Base-by-base conservation (phyloP, 2,888 invertebrate species). In the Lysandra coridon region DNA sequence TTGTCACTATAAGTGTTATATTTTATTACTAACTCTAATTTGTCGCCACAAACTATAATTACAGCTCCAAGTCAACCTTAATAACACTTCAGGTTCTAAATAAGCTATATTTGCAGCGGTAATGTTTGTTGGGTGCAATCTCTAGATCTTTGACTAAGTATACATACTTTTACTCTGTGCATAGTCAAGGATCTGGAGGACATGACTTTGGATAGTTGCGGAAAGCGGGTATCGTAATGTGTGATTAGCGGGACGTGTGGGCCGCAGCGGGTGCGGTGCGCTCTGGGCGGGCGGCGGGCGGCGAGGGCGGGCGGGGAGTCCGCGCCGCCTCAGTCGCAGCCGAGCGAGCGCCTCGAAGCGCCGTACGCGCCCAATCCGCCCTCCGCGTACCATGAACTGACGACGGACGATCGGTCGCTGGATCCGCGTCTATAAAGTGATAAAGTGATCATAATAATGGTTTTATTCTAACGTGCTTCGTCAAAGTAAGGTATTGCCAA, bases 291-390 rank as follows among this genome's bases (percentile, higher is more conserved):
- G 79, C 75, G 69, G 78, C 37, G 79, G 10, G 80, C 49, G 53
- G 73, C 62, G 81, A n/a, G 73, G 44, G 37, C 23, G 80, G 64
- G 49, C 69, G 79, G n/a, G 80, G 79, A 57, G 76, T 74, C 80
- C 76, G 79, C 78, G 81, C 78, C 80, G 81, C 81, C 73, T 64
- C 79, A 81, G 80, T 82, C 82, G 82, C 79, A 78, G 76, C 76
- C 79, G 79, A 80, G 82, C 79, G 79, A 80, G 80, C 78, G 80
- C 77, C 77, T 79, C 80, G 78, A 80, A 80, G 80, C 81, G 81
- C 80, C 80, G 82, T 74, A 78, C 79, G 78, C 80, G 80, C 57
- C 79, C 73, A 80, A 69, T 75, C 73, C 74, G 74, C 23, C 74
- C 62, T 78, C 78, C 80, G 80, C 79, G 79, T 69, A 79, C 80